Evolutionary conservation across 2,797 vertebrate species (phyloP), one percentile per base, ranked within the genome.

Genomic region (Siniperca obscura): DNA sequence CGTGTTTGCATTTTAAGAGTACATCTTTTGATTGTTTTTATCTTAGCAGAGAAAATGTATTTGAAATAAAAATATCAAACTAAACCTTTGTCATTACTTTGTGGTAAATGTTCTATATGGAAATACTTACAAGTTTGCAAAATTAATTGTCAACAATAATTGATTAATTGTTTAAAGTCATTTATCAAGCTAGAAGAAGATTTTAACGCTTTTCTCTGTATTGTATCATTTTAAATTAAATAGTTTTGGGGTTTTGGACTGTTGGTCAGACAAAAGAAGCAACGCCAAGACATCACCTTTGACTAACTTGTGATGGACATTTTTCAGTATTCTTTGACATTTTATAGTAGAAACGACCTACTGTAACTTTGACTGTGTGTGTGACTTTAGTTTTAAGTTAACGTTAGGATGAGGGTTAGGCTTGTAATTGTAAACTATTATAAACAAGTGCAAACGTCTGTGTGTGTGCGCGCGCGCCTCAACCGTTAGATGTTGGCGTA

Each of bases 401-500:
- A 50, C 1, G 48, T 50, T 9, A 8, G 19, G 7, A 9, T 42
- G 3, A 42, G 40, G 19, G 7, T 7, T 21, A 46, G 13, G 44
- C 42, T 40, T 10, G 38, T 40, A 40, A 40, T 40, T 40, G 38
- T 40, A 10, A 30, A 30, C 30, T 30, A 30, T 30, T 30, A 30
- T 30, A 30, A 30, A 52, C 11, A 5, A 14, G 1, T 10, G 10
- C 3, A 8, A n/a, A 34, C 16, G 38, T 7, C 5, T 5, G 3
- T 3, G 19, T 1, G 14, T 3, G 3, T 1, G 13, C 1, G 17
- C 10, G 7, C 11, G 17, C 46, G 1, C 42, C 9, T 2, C 19
- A 38, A 1, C 34, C 0, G 7, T 50, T 14, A 17, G 30, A 2
- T 2, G 73, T 17, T 27, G 38, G 3, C 3, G 94, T 94, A 82